Percentiles rank a stretch among this genome's conserved stretches.
phyloP scores from a whole-genome alignment of 2,113 vertebrate species.

The Spheniscus mendiculus region DNA sequence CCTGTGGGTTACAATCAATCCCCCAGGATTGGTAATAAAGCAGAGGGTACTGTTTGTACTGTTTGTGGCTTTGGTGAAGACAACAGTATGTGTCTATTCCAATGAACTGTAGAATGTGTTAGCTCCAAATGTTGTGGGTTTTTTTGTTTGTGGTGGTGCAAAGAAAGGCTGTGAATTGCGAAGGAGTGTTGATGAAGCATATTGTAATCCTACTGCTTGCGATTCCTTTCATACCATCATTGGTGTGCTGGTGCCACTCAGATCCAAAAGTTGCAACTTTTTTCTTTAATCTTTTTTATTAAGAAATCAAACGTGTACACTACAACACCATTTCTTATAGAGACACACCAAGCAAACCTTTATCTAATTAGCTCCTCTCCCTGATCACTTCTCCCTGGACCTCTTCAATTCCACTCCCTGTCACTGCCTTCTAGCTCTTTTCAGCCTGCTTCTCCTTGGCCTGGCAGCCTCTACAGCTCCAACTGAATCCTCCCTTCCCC shows the following conservation, averaged over 20 bases:
- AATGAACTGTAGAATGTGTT: not conserved
- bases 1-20: not conserved
- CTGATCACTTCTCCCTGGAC: not conserved
- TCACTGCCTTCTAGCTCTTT: constrained; percentile 56
- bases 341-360: not conserved
- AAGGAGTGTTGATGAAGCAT: not conserved
- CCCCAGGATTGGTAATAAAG: not conserved
- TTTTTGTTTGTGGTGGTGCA: not conserved
- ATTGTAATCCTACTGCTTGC: not conserved
- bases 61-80: not conserved
- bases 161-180: not conserved
- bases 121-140: not conserved
- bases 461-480: constrained; percentile 55
- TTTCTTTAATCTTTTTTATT: not conserved
- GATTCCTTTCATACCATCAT: not conserved
- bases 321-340: not conserved
- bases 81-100: not conserved
- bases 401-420: constrained; percentile 5
- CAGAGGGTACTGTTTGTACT: not conserved
- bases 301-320: not conserved
- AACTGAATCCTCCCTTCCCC: constrained; percentile 61
- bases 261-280: not conserved
- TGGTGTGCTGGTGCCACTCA: not conserved
- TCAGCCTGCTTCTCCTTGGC: constrained; percentile 48
- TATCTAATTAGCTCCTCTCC: constrained; percentile 19